These are phyloP conservation scores for Myrmophylax atrothorax DNA, from an alignment of 2,113 vertebrate genomes.

Conservation along the genomic window DNA sequence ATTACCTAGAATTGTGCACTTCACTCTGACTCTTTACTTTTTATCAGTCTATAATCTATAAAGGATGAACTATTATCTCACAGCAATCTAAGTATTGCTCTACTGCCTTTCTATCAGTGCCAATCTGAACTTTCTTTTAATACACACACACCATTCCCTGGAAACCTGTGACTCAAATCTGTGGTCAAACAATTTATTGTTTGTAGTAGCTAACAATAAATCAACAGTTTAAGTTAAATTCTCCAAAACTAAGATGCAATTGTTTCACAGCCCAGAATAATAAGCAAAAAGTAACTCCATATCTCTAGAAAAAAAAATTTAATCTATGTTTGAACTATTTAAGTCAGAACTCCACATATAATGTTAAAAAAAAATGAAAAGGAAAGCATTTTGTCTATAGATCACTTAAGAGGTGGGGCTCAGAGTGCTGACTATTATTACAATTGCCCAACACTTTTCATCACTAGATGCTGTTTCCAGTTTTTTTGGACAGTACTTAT, in stretches of 20 bases:
- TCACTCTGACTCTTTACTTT: not conserved
- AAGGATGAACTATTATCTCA: not conserved
- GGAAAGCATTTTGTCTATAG: not conserved
- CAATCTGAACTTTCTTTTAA: not conserved
- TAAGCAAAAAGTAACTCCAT: not conserved
- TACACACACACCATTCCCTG: not conserved
- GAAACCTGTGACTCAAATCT: not conserved
- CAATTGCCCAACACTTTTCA: not conserved
- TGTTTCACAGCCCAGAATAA: not conserved
- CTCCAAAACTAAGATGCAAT: not conserved
- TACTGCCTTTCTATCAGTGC: not conserved
- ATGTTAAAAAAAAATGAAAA: not conserved
- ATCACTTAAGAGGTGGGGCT: not conserved
- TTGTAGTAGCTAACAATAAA: not conserved
- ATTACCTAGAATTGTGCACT: not conserved
- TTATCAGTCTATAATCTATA: not conserved
- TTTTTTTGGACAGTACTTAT: not conserved
- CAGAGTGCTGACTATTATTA: rapidly evolving
- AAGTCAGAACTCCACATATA: not conserved
- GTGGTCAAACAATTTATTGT: not conserved
- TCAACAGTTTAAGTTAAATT: not conserved
- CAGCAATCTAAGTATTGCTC: not conserved
- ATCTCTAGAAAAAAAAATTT: not conserved
- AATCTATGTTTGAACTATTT: not conserved
- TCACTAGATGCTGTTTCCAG: not conserved